Conservation (phyloP, 2,113 vertebrate genomes). For the Podiceps cristatus region DNA sequence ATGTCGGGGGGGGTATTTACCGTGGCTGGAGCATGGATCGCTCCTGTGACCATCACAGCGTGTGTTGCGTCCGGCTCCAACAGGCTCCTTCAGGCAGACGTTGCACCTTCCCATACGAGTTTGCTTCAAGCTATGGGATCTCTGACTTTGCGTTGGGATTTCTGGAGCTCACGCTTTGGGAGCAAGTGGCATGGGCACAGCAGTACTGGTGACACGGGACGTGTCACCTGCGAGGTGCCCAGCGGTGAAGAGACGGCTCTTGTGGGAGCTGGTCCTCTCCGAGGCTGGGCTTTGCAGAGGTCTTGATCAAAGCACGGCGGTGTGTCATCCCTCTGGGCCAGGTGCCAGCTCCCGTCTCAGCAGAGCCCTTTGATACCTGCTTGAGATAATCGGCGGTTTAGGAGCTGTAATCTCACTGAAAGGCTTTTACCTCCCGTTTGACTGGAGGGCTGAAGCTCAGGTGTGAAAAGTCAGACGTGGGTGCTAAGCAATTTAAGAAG, state of each 20-base stretch:
- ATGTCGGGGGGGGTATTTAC: rapidly evolving
- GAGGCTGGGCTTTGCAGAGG: background rate
- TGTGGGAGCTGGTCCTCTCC: background rate
- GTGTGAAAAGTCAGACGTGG: conserved; percentile 26
- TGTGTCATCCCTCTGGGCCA: background rate
- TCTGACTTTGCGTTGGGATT: background rate
- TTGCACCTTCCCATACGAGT: background rate
- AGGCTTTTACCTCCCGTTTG: background rate
- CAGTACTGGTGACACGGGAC: rapidly evolving
- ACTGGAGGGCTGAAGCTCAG: background rate
- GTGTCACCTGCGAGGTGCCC: background rate
- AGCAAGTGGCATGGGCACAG: background rate
- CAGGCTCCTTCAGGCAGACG: rapidly evolving
- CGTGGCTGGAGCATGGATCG: rapidly evolving
- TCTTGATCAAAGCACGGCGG: background rate
- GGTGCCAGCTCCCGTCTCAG: background rate
- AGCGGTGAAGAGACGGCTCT: background rate
- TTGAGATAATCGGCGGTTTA: background rate
- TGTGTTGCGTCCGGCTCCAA: rapidly evolving
- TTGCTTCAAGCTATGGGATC: background rate
- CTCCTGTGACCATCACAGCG: background rate
- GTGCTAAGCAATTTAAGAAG: background rate
- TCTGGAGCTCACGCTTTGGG: background rate
- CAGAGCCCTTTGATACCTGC: background rate
- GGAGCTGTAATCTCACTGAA: background rate